Percentiles rank a stretch among this genome's conserved stretches.
These are phyloP conservation scores for Ochropleura leucogaster DNA, from an alignment of 2,888 invertebrate genomes.

Conservation along the genomic window DNA sequence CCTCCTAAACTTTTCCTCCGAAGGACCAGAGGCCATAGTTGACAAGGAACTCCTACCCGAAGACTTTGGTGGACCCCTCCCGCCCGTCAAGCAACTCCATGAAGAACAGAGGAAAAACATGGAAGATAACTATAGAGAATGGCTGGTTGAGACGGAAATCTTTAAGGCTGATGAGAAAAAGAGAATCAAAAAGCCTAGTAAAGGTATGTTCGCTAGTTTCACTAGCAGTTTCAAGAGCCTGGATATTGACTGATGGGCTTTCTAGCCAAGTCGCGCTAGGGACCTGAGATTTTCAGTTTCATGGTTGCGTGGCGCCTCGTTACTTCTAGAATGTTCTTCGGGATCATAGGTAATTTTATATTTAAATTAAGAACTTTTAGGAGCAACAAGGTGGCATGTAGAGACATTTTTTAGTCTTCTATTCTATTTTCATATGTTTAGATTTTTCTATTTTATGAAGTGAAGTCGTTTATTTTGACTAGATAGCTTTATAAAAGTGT, in stretches of 20 bases:
- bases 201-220: conserved; percentile 88
- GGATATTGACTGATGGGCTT: conserved; percentile 84
- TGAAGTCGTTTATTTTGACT: not conserved
- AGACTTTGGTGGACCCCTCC: conserved; percentile 92
- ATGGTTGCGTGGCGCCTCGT: conserved; percentile 18
- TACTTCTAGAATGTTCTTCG: conserved; percentile 33
- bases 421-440: conserved; percentile 4
- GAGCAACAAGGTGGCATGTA: conserved; percentile 2
- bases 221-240: conserved; percentile 88
- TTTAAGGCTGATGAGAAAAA: conserved; percentile 89
- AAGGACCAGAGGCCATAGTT: conserved; percentile 87
- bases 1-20: conserved; percentile 90
- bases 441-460: not conserved
- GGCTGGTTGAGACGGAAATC: conserved; percentile 91
- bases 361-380: conserved; percentile 14
- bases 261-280: conserved; percentile 64
- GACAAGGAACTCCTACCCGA: conserved; percentile 85
- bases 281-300: conserved; percentile 71
- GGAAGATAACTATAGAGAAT: conserved; percentile 91
- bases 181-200: conserved; percentile 85
- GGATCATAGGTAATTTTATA: conserved; percentile 22
- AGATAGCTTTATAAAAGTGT: not conserved
- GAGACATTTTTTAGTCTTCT: conserved; percentile 12
- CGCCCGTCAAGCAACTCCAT: conserved; percentile 88
- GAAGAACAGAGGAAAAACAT: conserved; percentile 90